Evolutionary conservation across 2,797 vertebrate genomes (phyloP).

Genomic region (Leuciscus waleckii): DNA sequence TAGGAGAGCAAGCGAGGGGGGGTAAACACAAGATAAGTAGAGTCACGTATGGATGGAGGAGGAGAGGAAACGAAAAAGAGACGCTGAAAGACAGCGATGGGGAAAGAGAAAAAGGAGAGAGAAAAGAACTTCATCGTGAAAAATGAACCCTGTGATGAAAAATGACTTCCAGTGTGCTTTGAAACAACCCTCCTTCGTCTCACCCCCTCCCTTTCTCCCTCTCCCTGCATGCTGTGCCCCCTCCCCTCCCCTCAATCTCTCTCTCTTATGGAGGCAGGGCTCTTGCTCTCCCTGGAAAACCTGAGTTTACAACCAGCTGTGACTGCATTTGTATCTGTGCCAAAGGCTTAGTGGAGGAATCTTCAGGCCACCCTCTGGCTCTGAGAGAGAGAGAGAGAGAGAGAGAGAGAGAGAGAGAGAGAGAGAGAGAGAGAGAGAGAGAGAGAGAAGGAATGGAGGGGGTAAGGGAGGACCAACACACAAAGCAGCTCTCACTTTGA

Average conservation of each 20-base stretch:
- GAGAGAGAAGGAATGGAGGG: not conserved
- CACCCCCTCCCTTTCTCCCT: constrained; percentile 63
- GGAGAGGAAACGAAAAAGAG: constrained; percentile 69
- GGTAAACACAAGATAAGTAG: constrained; percentile 74
- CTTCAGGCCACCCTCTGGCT: constrained; percentile 92
- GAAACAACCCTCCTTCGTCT: constrained; percentile 79
- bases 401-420: constrained; percentile 63
- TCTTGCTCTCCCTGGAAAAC: constrained; percentile 90
- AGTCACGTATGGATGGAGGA: constrained; percentile 73
- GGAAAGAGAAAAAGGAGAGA: constrained; percentile 62
- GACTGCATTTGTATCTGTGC: constrained; percentile 94
- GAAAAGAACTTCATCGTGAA: constrained; percentile 83
- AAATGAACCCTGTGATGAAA: constrained; percentile 90
- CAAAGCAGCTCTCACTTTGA: constrained; percentile 52
- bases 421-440: too few species aligned
- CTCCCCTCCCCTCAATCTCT: constrained; percentile 60
- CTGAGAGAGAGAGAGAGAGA: constrained; percentile 60
- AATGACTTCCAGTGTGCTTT: constrained; percentile 85
- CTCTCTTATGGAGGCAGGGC: constrained; percentile 74
- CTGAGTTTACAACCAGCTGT: constrained; percentile 94
- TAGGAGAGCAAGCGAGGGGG: constrained; percentile 74
- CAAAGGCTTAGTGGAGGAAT: constrained; percentile 99
- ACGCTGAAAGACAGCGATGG: constrained; percentile 77
- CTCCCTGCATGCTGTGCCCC: constrained; percentile 64
- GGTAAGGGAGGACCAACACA: constrained; percentile 50